These are phyloP conservation scores for Sturnus vulgaris DNA, from an alignment of 2,113 vertebrate genomes.

Conservation along the genomic window DNA sequence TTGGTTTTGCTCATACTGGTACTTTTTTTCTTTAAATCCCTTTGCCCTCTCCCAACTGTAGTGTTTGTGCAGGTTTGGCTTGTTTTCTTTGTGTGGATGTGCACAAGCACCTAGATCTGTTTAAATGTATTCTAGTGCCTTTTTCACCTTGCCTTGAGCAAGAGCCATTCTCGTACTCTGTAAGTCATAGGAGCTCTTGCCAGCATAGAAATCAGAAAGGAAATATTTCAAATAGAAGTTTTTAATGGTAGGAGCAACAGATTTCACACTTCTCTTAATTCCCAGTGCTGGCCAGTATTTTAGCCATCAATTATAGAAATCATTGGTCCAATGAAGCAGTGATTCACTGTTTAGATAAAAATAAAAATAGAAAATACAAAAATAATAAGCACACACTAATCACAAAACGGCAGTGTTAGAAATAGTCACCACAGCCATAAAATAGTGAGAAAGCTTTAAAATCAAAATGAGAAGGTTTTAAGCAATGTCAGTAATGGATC, in stretches of 20 bases:
- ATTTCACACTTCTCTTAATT: conserved; percentile 12
- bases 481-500: conserved; percentile 24
- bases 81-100: conserved; percentile 4
- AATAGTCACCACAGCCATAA: conserved; percentile 16
- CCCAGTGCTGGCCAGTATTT: background rate
- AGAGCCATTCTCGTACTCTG: background rate
- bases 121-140: background rate
- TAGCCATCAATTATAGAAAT: background rate
- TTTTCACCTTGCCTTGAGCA: conserved; percentile 22
- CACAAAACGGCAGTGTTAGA: conserved; percentile 4
- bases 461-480: conserved; percentile 10
- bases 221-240: conserved; percentile 7
- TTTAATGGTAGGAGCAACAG: background rate
- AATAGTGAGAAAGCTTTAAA: conserved; percentile 40
- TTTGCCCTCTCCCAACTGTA: conserved; percentile 36
- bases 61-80: conserved; percentile 35
- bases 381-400: conserved; percentile 30
- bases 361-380: background rate
- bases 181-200: background rate
- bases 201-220: background rate
- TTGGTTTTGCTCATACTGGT: conserved; percentile 57
- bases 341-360: background rate
- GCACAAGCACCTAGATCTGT: background rate
- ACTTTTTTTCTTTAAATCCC: conserved; percentile 2
- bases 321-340: background rate